Evolutionary conservation across 1,140 invertebrate species (phyloP).

Genomic region (Hyphantria cunea): DNA sequence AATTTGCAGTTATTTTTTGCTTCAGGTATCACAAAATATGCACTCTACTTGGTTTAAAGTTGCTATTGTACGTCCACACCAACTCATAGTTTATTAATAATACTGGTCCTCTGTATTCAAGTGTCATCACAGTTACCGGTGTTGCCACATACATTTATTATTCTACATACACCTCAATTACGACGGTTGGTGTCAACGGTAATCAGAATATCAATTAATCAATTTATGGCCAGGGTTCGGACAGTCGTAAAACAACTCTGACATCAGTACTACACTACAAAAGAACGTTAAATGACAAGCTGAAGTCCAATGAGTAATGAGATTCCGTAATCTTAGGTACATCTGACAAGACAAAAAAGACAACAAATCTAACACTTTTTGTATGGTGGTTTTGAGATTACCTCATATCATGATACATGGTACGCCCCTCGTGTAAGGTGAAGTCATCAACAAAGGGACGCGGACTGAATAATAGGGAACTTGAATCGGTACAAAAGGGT

Average conservation of each 20-base stretch:
- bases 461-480: conserved; percentile 34
- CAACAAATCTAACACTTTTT: conserved; percentile 41
- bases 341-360: conserved; percentile 36
- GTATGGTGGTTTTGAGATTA: conserved; percentile 48
- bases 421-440: conserved; percentile 33
- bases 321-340: conserved; percentile 34
- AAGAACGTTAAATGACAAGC: conserved; percentile 17
- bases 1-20: too few relatives aligned
- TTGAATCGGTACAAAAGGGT: conserved; percentile 35
- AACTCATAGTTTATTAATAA: too few relatives aligned
- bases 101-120: too few relatives aligned
- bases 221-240: conserved; percentile 26
- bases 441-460: conserved; percentile 46
- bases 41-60: too few relatives aligned
- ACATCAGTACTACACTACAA: conserved; percentile 22
- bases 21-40: too few relatives aligned
- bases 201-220: conserved; percentile 37
- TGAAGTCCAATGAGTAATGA: conserved; percentile 44
- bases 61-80: too few relatives aligned
- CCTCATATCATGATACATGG: conserved; percentile 41
- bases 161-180: conserved; percentile 14
- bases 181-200: conserved; percentile 21
- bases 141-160: conserved; percentile 12
- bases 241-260: conserved; percentile 28
- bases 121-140: too few relatives aligned